Evolutionary conservation across 2,888 invertebrate species (phyloP), one percentile per base, ranked within the genome.

Genomic region (Netelia inedita): DNA sequence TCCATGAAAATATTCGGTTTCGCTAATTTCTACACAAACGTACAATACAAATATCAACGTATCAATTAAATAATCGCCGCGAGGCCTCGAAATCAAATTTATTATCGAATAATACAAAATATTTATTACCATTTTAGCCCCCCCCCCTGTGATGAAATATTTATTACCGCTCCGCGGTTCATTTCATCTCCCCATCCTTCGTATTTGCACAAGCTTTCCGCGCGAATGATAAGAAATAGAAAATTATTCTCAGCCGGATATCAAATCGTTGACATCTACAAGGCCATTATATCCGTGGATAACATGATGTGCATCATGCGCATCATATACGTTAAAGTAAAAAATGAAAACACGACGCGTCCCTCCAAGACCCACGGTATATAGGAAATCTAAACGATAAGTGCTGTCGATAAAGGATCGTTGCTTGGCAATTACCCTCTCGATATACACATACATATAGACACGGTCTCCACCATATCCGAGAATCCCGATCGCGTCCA

Each of bases 371-470:
- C 35, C 79, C 9, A 57, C 21, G 50, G 43, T 61, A 69, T 69
- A 66, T 21, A 41, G 73, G 71, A 81, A 84, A 84, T 81, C 82
- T 74, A 74, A 79, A 65, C 85, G 81, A 74, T 79, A 81, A 81
- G 85, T 81, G 78, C 78, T 71, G 73, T 81, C 78, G 85, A 81
- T 81, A 82, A 82, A 78, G 71, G 65, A 85, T 81, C 79, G 69
- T 74, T 78, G 74, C 53, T 63, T 78, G 69, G 82, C 78, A 78
- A 85, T 82, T 81, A 74, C 65, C 65, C 78, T 65, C 66, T 28
- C 53, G 76, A 53, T 35, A 61, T 72, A 68, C 43, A 68, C 66
- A 55, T 16, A 55, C 46, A 46, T 14, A 46, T 14, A 46, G 11
- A 46, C 46, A 46, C 46, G 46, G 10, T 46, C 46, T 41, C 41